Evolutionary conservation across 1,140 invertebrate species (phyloP), one percentile per base, ranked within the genome.

Genomic region (Lasioglossum baleicum): DNA sequence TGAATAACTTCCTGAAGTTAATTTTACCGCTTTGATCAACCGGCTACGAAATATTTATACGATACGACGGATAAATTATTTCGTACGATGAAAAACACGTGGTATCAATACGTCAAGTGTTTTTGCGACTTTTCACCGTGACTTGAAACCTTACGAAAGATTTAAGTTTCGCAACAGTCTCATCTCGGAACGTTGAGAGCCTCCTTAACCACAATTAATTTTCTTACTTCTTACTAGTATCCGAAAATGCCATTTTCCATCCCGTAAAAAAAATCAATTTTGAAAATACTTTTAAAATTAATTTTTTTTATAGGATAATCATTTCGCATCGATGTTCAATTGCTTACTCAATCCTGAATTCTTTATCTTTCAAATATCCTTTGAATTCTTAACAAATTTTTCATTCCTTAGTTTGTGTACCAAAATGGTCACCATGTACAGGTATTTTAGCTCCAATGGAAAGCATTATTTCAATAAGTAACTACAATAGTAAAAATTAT

Each of bases 161-260:
- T 63, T 17, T 26, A 20, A 51, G 15, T 78, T 71, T 78, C 60
- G 35, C 44, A 63, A 78, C 13, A 2, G 44, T 69, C 53, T 20
- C n/a, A 69, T 48, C 10, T 70, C 1, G 10, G 22, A 35, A 51
- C 0, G 0, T 22, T 35, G 6, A 15, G 26, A 70, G 31, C 31
- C 31, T 35, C 31, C 31, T 35, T 4, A 4, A 40, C n/a, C 42
- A 61, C n/a, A 44, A 61, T 69, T 2, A 0, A 56, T 0, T 56
- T n/a, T 56, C 17, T n/a, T 6, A 56, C 20, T 56, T 56, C 53
- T 20, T 44, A 44, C 20, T n/a, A 4, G 17, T 56, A 20, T 56
- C 15, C 15, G 53, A 56, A 20, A 20, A 0, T 17, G 6, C 17
- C 5, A 13, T 53, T 17, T 15, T 53, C 17, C 13, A 3, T 17